Conservation (phyloP, 2,113 vertebrate genomes). For the Oncorhynchus kisutch region DNA sequence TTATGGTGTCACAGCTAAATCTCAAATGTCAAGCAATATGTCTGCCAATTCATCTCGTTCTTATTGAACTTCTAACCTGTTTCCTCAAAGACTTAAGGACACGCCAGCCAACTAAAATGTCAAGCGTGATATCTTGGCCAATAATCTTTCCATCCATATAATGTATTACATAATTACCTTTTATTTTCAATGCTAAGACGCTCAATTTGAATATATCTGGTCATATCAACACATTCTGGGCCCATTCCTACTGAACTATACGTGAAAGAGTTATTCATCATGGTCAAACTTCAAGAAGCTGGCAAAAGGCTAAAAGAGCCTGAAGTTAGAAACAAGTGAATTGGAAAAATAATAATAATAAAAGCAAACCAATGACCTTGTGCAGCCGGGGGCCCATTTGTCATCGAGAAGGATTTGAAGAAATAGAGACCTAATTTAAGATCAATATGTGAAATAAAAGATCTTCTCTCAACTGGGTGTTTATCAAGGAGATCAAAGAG, state of each 20-base stretch:
- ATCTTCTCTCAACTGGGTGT: slow-evolving; percentile 33
- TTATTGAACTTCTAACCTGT: slow-evolving; percentile 35
- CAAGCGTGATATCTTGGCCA: not conserved
- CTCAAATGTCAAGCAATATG: slow-evolving; percentile 35
- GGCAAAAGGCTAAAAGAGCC: not conserved
- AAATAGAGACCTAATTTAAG: slow-evolving; percentile 48
- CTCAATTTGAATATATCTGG: not conserved
- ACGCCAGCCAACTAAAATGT: slow-evolving; percentile 1
- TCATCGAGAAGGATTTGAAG: slow-evolving; percentile 30
- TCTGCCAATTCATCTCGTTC: slow-evolving; percentile 33
- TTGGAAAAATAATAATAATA: slow-evolving; percentile 27
- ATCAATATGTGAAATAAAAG: slow-evolving; percentile 52
- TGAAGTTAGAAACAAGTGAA: not conserved
- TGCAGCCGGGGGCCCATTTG: slow-evolving; percentile 20
- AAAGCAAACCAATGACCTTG: slow-evolving; percentile 45
- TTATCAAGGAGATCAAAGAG: slow-evolving; percentile 54
- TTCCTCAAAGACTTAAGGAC: slow-evolving; percentile 12
- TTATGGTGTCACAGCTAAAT: slow-evolving; percentile 45
- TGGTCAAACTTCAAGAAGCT: no score
- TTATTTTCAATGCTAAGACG: not conserved
- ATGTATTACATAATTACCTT: not conserved
- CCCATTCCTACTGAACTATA: no score
- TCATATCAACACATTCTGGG: not conserved
- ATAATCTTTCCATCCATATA: not conserved
- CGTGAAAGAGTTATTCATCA: no score